Percentiles rank a stretch among this genome's conserved stretches.
These are phyloP conservation scores for Trididemnum clinides DNA, from an alignment of 23 tunicate species.

Conservation along the genomic window DNA sequence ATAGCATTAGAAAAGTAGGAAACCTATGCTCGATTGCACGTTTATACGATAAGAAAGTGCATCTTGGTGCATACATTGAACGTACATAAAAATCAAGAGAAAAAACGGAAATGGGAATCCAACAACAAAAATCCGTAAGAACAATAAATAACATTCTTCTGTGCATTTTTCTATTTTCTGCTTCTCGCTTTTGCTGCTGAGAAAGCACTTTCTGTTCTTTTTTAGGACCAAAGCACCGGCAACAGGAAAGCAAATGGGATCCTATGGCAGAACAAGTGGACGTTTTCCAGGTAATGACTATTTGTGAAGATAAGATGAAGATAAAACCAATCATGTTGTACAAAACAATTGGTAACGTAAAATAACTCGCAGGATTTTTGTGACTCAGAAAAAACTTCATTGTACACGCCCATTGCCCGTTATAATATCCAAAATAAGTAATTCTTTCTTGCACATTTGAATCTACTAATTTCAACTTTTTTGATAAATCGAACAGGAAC, in stretches of 20 bases:
- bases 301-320: constrained; percentile 1
- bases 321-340: neutral
- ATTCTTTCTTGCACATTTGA: neutral
- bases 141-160: constrained; percentile 25
- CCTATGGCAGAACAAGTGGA: neutral
- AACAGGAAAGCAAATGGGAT: too few relatives aligned
- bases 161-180: constrained; percentile 15
- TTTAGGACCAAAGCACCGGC: neutral
- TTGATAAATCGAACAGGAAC: neutral
- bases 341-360: neutral
- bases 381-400: constrained; percentile 8
- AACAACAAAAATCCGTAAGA: constrained; percentile 12
- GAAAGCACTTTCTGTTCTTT: neutral
- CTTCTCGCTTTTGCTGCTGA: neutral
- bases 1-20: neutral
- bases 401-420: constrained; percentile 17
- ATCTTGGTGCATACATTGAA: neutral
- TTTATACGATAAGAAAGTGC: neutral
- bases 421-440: neutral
- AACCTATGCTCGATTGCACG: neutral
- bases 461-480: neutral
- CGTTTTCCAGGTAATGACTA: constrained; percentile 13
- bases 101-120: neutral
- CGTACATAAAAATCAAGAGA: neutral
- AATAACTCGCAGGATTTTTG: neutral